Conservation (phyloP, 2,113 vertebrate genomes). For the Marcusenius ussheri region DNA sequence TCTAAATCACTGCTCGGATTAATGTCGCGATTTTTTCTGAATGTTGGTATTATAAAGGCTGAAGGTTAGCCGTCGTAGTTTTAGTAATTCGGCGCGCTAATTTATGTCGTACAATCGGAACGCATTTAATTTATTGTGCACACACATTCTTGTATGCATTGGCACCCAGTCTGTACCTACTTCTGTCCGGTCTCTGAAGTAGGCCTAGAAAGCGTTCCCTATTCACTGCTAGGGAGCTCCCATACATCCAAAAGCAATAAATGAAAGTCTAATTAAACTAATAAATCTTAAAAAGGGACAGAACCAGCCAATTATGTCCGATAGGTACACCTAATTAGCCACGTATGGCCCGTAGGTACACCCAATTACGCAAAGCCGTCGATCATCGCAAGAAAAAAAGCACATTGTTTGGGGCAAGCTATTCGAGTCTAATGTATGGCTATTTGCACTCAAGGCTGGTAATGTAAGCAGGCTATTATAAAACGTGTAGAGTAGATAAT, state of each 20-base stretch:
- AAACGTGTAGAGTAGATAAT: background rate
- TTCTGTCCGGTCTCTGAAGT: background rate
- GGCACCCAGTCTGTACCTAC: background rate
- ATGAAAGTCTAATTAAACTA: conserved; percentile 18
- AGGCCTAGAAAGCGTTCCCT: background rate
- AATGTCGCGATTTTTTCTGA: background rate
- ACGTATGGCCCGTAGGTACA: conserved; percentile 15
- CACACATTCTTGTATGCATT: background rate
- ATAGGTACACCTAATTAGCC: conserved; percentile 16
- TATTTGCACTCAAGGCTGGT: background rate
- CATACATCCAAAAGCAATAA: conserved; percentile 6
- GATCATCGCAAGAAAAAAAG: background rate
- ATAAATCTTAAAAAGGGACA: conserved; percentile 20
- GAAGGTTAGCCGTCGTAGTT: background rate
- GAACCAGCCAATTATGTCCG: conserved; percentile 9
- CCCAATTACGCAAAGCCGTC: conserved; percentile 4
- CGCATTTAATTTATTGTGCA: background rate
- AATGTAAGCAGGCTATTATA: background rate
- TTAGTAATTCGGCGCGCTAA: background rate
- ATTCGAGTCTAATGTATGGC: background rate
- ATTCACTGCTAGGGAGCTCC: background rate
- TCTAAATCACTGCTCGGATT: background rate
- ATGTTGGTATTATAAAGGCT: background rate
- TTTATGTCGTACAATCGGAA: background rate
- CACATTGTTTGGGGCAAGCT: background rate